A percentile compares a stretch with the other conserved stretches of the same genome.
Conservation (phyloP, 2,113 vertebrate species). For the Leucopsar rothschildi region DNA sequence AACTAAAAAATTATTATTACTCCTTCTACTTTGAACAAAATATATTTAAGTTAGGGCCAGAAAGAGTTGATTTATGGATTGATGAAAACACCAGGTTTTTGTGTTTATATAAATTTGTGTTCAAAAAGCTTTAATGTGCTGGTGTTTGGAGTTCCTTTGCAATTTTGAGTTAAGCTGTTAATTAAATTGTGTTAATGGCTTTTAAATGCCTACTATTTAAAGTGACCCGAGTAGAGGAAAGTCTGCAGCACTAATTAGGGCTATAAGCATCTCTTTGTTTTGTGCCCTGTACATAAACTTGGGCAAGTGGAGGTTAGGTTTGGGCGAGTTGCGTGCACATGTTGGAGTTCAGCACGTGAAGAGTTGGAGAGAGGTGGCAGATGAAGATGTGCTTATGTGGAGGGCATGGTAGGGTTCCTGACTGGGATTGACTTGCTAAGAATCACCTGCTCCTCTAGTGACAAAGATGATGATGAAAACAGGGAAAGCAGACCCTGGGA, state of each 20-base stretch:
- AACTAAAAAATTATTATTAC: neutral
- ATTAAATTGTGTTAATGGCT: neutral
- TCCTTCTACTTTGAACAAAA: neutral
- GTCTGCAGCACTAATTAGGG: neutral
- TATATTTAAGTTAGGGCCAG: neutral
- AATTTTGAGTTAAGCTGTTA: constrained; percentile 17
- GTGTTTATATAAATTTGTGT: neutral
- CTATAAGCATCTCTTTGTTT: neutral
- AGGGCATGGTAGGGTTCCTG: neutral
- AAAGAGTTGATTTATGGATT: neutral
- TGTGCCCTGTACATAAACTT: neutral
- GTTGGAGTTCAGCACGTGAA: neutral
- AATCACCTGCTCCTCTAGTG: neutral
- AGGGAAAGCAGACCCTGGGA: neutral
- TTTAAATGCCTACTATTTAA: neutral
- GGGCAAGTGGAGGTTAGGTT: neutral
- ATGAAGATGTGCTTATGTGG: neutral
- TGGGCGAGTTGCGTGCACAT: neutral
- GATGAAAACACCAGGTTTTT: neutral
- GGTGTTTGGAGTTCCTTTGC: neutral
- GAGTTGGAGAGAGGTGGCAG: neutral
- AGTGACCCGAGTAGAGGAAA: neutral
- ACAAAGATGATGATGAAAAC: neutral
- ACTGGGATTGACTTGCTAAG: neutral
- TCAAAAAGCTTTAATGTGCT: neutral